Percentiles rank a stretch among this genome's conserved stretches.
phyloP scores from a whole-genome alignment of 2,888 invertebrate genomes.

The Cheilosia grossa region DNA sequence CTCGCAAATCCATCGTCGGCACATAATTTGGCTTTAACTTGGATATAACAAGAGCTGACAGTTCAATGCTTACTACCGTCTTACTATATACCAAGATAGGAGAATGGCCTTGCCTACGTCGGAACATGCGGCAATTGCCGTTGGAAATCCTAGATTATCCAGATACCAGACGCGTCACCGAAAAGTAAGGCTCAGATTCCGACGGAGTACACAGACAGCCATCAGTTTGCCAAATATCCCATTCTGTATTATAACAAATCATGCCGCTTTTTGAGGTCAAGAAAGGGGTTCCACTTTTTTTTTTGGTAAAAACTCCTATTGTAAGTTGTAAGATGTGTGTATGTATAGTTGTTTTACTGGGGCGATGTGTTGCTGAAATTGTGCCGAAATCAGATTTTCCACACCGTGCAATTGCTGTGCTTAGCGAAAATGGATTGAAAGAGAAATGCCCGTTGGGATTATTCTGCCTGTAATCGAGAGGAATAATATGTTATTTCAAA shows the following conservation, averaged over 20 bases:
- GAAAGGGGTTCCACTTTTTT: conserved; percentile 41
- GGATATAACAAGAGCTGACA: conserved; percentile 45
- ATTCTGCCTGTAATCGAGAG: conserved; percentile 17
- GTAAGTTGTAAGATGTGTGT: too few relatives aligned
- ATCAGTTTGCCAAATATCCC: conserved; percentile 11
- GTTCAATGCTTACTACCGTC: conserved; percentile 27
- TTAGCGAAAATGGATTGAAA: conserved; percentile 17
- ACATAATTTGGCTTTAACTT: conserved; percentile 55
- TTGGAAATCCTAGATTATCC: conserved; percentile 29
- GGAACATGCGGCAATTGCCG: neutral
- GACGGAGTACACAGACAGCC: conserved; percentile 7
- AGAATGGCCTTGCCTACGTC: conserved; percentile 11
- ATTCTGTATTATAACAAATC: conserved; percentile 19
- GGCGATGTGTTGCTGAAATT: conserved; percentile 15
- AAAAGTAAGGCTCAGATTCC: too few relatives aligned
- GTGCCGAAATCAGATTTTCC: conserved; percentile 25
- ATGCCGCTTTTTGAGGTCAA: conserved; percentile 47
- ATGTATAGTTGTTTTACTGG: neutral
- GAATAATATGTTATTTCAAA: conserved; percentile 51
- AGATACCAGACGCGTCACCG: neutral
- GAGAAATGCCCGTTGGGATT: conserved; percentile 24
- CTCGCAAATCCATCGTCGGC: conserved; percentile 37
- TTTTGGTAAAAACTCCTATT: neutral
- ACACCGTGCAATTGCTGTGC: conserved; percentile 32
- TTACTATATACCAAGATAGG: neutral